These are phyloP conservation scores for Eupithecia subumbrata DNA, from an alignment of 2,888 invertebrate genomes.

Conservation along the genomic window DNA sequence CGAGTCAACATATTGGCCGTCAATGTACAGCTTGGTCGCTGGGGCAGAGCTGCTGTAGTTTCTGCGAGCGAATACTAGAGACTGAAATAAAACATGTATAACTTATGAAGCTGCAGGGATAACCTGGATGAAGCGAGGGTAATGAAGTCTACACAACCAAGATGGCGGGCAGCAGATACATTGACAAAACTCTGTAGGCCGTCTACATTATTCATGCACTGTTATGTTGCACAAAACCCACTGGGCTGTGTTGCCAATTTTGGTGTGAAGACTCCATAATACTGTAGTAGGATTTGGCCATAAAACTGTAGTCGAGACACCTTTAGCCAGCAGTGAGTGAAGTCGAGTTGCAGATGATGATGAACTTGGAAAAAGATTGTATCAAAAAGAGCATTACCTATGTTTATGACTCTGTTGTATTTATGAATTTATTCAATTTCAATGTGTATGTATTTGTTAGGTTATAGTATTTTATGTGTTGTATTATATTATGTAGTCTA, in stretches of 20 bases:
- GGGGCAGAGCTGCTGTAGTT: constrained; percentile 85
- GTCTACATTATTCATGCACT: background rate
- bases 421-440: too few species aligned
- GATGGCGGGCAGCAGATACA: background rate
- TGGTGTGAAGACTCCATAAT: background rate
- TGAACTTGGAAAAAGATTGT: too few species aligned
- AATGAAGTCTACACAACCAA: background rate
- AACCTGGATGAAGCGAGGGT: background rate
- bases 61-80: constrained; percentile 67
- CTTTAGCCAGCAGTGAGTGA: too few species aligned
- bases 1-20: constrained; percentile 97
- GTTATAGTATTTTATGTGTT: too few species aligned
- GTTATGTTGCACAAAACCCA: background rate
- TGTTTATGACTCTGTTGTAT: too few species aligned
- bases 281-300: too few species aligned
- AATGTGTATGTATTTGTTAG: too few species aligned
- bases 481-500: too few species aligned
- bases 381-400: too few species aligned
- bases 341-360: too few species aligned
- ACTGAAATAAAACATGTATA: constrained; percentile 49
- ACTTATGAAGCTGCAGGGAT: background rate
- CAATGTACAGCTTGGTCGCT: constrained; percentile 96
- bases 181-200: background rate
- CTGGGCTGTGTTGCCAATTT: background rate
- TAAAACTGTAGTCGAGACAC: too few species aligned